Conservation (phyloP, 2,797 vertebrate genomes). For the Mus minutoides region DNA sequence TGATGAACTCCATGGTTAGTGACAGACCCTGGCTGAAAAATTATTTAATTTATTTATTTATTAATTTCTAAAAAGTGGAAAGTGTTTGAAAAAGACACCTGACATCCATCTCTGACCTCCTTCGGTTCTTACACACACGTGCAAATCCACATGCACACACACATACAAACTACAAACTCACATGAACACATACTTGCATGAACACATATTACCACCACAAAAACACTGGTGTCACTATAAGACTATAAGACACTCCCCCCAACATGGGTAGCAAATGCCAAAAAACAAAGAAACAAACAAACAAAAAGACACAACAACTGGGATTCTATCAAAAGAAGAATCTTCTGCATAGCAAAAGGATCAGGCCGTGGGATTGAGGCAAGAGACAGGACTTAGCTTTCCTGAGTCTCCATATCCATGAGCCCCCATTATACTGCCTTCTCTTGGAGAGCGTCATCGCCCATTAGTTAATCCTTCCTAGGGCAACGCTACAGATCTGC, state of each 20-base stretch:
- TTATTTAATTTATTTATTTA: too few species aligned
- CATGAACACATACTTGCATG: neutral
- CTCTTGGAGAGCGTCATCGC: neutral
- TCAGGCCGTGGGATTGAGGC: neutral
- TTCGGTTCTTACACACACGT: neutral
- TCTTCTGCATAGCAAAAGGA: neutral
- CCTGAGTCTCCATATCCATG: neutral
- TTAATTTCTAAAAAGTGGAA: too few species aligned
- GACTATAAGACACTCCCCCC: neutral
- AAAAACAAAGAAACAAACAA: neutral
- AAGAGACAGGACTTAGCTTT: neutral
- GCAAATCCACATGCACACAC: neutral
- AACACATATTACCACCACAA: neutral
- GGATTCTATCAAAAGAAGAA: neutral
- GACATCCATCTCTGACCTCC: neutral
- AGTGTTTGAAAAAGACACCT: neutral
- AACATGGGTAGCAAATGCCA: neutral
- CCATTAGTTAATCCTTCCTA: neutral
- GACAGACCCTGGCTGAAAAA: neutral
- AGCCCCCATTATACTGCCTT: neutral
- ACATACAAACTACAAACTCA: neutral
- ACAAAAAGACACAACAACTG: neutral
- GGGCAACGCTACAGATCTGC: neutral
- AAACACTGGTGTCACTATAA: neutral
- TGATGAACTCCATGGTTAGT: neutral